These are phyloP conservation scores for Bombus balteatus DNA, from an alignment of 1,140 invertebrate genomes.

Conservation along the genomic window DNA sequence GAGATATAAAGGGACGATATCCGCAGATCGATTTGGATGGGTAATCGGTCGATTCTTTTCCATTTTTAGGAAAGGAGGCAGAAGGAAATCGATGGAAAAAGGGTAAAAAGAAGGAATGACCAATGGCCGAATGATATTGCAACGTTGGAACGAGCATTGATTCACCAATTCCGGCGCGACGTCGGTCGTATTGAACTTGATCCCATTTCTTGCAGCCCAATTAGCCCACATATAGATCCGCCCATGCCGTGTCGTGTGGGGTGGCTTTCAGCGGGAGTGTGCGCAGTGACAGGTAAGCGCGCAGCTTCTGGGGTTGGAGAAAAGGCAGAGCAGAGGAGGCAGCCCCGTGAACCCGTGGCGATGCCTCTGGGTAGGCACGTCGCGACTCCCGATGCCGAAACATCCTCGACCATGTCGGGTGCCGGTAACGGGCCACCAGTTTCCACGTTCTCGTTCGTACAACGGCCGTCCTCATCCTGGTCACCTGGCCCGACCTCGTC, in stretches of 20 bases:
- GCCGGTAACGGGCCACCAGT: slow-evolving; percentile 55
- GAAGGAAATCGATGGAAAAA: neutral
- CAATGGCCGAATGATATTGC: neutral
- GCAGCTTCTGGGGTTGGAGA: slow-evolving; percentile 46
- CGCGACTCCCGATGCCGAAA: slow-evolving; percentile 57
- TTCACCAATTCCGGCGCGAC: neutral
- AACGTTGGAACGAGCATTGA: neutral
- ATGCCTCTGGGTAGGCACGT: slow-evolving; percentile 60
- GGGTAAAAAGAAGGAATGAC: neutral
- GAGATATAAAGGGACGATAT: neutral
- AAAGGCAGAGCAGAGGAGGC: slow-evolving; percentile 40
- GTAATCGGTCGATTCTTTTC: neutral
- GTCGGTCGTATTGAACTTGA: slow-evolving; percentile 39
- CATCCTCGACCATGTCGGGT: slow-evolving; percentile 58
- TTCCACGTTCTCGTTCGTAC: slow-evolving; percentile 9
- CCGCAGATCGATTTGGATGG: neutral
- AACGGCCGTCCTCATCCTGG: neutral
- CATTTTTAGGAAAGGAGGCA: neutral
- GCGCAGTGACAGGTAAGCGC: slow-evolving; percentile 54
- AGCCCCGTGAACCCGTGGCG: slow-evolving; percentile 49
- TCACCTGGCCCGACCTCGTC: neutral
- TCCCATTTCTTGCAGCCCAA: slow-evolving; percentile 38
- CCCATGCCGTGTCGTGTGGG: slow-evolving; percentile 28
- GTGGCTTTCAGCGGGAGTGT: slow-evolving; percentile 37
- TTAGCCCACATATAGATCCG: slow-evolving; percentile 50